Conservation (phyloP, 2,113 vertebrate genomes). For the Bubo bubo region DNA sequence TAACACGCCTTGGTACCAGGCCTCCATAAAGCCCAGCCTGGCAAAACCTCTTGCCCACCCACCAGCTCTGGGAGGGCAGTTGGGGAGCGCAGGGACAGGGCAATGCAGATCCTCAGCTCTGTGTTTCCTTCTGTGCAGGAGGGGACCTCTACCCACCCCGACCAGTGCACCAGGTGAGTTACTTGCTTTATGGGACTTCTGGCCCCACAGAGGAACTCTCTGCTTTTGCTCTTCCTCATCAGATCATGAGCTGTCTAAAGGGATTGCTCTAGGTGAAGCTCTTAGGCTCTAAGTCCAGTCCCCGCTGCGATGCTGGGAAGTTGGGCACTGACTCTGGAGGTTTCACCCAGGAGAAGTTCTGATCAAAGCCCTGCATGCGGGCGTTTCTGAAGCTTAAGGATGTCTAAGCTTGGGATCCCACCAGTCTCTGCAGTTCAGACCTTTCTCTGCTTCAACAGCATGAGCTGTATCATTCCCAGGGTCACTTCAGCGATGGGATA, state of each 20-base stretch:
- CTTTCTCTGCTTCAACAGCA: neutral
- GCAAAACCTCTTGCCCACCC: neutral
- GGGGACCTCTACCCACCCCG: conserved; percentile 78
- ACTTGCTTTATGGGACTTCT: neutral
- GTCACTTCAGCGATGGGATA: neutral
- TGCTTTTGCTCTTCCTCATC: neutral
- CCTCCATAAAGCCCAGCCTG: neutral
- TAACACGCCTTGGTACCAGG: neutral
- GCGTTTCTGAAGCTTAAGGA: neutral
- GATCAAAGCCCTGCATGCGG: neutral
- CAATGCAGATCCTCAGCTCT: neutral
- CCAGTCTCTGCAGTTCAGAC: neutral
- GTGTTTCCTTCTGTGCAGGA: conserved; percentile 77
- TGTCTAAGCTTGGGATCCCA: neutral
- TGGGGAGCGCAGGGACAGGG: neutral
- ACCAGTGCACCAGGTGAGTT: conserved; percentile 59
- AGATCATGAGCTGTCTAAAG: neutral
- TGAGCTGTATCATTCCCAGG: neutral
- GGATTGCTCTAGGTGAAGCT: neutral
- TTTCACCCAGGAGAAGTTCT: neutral
- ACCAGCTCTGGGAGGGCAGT: neutral
- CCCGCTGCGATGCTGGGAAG: neutral
- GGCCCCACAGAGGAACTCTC: neutral
- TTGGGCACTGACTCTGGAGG: neutral
- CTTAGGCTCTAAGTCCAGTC: fast-evolving